These are phyloP conservation scores for Drosophila hamatofila DNA, from an alignment of 2,888 invertebrate genomes.

Conservation along the genomic window DNA sequence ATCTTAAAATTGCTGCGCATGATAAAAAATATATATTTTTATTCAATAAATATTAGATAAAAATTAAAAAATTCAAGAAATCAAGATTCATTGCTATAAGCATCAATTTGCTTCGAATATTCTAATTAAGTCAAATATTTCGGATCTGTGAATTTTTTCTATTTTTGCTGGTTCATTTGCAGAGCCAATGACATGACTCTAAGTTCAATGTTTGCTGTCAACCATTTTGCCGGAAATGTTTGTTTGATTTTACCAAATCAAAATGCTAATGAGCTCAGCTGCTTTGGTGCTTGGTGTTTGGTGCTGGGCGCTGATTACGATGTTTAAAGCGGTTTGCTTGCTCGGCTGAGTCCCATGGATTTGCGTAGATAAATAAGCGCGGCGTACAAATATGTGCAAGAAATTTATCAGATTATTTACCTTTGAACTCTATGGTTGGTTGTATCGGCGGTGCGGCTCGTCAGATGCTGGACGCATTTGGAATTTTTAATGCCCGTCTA, in stretches of 20 bases:
- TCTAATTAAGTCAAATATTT: neutral
- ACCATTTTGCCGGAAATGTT: slow-evolving; percentile 64
- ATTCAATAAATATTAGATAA: neutral
- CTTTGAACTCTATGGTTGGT: slow-evolving; percentile 63
- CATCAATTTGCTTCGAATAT: neutral
- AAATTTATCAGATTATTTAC: slow-evolving; percentile 68
- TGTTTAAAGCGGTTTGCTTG: slow-evolving; percentile 47
- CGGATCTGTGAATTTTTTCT: neutral
- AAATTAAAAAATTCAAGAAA: too few relatives aligned
- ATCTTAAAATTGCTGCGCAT: too few relatives aligned
- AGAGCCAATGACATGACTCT: slow-evolving; percentile 52
- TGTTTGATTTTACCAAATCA: slow-evolving; percentile 64
- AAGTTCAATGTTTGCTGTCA: slow-evolving; percentile 56
- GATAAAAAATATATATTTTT: too few relatives aligned
- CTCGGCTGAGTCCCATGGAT: slow-evolving; percentile 33
- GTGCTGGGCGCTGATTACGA: slow-evolving; percentile 42
- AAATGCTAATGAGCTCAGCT: slow-evolving; percentile 69
- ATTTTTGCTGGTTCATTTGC: slow-evolving; percentile 17
- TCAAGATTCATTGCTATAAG: neutral
- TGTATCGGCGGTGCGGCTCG: slow-evolving; percentile 23
- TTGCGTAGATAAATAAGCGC: slow-evolving; percentile 40
- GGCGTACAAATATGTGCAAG: slow-evolving; percentile 46
- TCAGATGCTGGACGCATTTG: slow-evolving; percentile 43
- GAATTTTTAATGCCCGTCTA: slow-evolving; percentile 59
- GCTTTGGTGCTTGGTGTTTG: slow-evolving; percentile 25